These are phyloP conservation scores for Mesochorus sp. DNA, from an alignment of 2,888 invertebrate genomes.

Conservation along the genomic window DNA sequence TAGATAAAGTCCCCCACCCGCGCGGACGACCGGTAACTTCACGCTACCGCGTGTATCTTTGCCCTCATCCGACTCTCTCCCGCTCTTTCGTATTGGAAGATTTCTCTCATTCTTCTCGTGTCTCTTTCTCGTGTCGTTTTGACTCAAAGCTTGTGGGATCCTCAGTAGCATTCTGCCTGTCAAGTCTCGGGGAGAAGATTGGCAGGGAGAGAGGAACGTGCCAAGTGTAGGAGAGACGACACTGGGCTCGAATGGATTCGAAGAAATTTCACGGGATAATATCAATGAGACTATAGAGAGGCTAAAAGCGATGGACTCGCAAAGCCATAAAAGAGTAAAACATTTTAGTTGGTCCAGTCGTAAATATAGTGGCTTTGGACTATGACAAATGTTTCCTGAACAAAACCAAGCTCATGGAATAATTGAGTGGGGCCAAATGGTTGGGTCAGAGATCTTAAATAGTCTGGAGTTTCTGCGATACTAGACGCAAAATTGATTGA, in stretches of 20 bases:
- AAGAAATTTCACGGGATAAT: conserved; percentile 22
- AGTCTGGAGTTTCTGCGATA: background rate
- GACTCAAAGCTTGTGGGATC: conserved; percentile 5
- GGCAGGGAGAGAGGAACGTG: background rate
- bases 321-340: background rate
- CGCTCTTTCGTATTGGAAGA: conserved; percentile 13
- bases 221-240: background rate
- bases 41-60: conserved; percentile 33
- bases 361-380: conserved; percentile 1
- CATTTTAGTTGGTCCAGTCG: no score
- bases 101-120: background rate
- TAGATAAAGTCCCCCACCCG: background rate
- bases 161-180: conserved; percentile 47
- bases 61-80: conserved; percentile 30
- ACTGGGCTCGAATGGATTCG: conserved; percentile 24
- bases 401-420: conserved; percentile 1
- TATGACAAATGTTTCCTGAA: conserved; percentile 10
- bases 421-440: conserved; percentile 13
- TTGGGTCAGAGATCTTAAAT: conserved; percentile 24
- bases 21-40: conserved; percentile 43
- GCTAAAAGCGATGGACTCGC: no score
- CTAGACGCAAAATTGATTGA: background rate
- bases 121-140: background rate
- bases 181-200: conserved; percentile 15
- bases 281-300: background rate